Percentiles rank a stretch among this genome's conserved stretches.
These are phyloP conservation scores for Dorcus hopei DNA, from an alignment of 2,888 invertebrate genomes.

Conservation along the genomic window DNA sequence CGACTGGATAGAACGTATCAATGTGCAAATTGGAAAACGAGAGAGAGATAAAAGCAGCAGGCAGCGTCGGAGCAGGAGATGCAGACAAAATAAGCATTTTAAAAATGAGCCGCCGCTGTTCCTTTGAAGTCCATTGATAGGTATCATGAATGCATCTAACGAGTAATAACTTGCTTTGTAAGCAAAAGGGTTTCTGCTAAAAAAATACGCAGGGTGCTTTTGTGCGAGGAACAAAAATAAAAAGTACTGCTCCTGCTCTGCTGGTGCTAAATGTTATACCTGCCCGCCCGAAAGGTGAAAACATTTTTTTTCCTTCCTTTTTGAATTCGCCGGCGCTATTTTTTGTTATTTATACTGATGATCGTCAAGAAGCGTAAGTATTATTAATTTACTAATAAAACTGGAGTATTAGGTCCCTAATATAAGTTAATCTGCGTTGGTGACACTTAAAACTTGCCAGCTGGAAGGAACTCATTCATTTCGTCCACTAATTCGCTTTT, in stretches of 20 bases:
- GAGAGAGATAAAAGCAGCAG: constrained; percentile 9
- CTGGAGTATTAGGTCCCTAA: not conserved
- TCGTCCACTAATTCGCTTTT: constrained; percentile 11
- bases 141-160: constrained; percentile 34
- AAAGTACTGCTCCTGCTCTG: too few species aligned
- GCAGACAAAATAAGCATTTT: constrained; percentile 22
- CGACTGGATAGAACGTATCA: constrained; percentile 9
- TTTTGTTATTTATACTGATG: not conserved
- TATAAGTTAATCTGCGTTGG: constrained; percentile 9
- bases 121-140: constrained; percentile 32
- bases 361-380: not conserved
- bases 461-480: constrained; percentile 6
- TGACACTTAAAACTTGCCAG: not conserved
- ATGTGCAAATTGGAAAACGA: constrained; percentile 18
- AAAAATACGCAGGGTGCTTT: not conserved
- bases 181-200: constrained; percentile 16
- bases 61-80: not conserved
- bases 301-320: too few species aligned
- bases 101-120: constrained; percentile 18
- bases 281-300: too few species aligned
- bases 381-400: constrained; percentile 4
- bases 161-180: constrained; percentile 32
- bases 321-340: too few species aligned
- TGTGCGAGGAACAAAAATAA: too few species aligned
- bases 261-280: too few species aligned